phyloP scores from a whole-genome alignment of 2,113 vertebrate genomes.

The Pygoscelis antarcticus region DNA sequence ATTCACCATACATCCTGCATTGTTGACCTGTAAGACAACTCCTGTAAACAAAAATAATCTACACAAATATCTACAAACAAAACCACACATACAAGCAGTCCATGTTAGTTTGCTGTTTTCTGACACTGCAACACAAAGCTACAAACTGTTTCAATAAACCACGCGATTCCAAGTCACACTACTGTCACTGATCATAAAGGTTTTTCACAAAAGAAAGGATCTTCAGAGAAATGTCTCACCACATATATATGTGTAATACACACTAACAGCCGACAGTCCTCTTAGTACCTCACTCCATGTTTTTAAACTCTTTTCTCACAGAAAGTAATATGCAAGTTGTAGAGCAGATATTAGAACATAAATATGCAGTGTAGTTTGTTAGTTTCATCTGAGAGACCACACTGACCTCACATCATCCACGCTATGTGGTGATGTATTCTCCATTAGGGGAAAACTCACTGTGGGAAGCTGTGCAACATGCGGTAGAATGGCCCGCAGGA shows the following conservation, averaged over 20 bases:
- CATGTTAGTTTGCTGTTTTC: neutral
- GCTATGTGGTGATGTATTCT: neutral
- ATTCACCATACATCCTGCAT: slow-evolving; percentile 86
- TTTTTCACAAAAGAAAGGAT: neutral
- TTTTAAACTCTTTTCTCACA: neutral
- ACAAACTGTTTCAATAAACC: neutral
- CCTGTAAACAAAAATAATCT: neutral
- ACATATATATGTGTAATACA: neutral
- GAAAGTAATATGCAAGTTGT: neutral
- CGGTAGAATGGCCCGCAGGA: rapidly evolving
- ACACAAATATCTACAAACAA: neutral
- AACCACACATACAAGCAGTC: neutral
- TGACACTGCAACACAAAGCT: neutral
- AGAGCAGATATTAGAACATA: neutral
- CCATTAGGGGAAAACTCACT: neutral
- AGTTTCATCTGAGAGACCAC: neutral
- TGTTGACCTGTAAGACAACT: slow-evolving; percentile 80
- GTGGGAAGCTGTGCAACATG: neutral
- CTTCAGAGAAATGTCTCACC: neutral
- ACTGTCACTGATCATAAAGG: neutral
- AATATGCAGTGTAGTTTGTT: neutral
- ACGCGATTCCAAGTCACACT: neutral
- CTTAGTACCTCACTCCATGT: neutral
- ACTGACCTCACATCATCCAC: neutral
- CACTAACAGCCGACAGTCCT: neutral